Conservation (phyloP, 2,888 invertebrate genomes). For the Tribolium freemani region DNA sequence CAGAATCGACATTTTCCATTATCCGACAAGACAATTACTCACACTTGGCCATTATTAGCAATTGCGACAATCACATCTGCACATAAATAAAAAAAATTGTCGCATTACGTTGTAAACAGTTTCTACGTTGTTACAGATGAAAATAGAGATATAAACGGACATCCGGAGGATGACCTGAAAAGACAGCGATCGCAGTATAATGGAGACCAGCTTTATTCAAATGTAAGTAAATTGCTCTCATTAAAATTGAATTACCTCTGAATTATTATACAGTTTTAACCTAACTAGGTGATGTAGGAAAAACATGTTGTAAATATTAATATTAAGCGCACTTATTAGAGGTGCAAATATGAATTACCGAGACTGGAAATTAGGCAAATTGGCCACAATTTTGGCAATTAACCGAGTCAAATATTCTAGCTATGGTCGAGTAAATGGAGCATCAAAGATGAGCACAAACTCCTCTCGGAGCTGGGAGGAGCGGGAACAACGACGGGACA, state of each 20-base stretch:
- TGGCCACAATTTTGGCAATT: background rate
- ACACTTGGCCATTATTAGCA: slow-evolving; percentile 7
- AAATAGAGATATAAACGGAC: slow-evolving; percentile 89
- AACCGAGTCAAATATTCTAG: slow-evolving; percentile 65
- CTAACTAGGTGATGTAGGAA: slow-evolving; percentile 10
- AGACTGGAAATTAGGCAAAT: background rate
- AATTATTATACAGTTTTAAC: slow-evolving; percentile 29
- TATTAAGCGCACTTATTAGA: background rate
- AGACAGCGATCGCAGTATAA: slow-evolving; percentile 90
- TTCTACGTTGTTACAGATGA: slow-evolving; percentile 75
- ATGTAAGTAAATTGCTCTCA: slow-evolving; percentile 74
- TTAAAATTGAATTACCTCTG: slow-evolving; percentile 45
- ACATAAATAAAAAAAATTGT: slow-evolving; percentile 17
- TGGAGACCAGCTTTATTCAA: slow-evolving; percentile 90
- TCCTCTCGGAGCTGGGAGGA: slow-evolving; percentile 84
- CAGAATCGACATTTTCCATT: slow-evolving; percentile 32
- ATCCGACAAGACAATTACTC: slow-evolving; percentile 29
- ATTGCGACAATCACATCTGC: slow-evolving; percentile 4
- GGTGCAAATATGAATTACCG: slow-evolving; percentile 12
- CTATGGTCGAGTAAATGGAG: slow-evolving; percentile 92
- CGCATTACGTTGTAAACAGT: slow-evolving; percentile 22
- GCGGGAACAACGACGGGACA: slow-evolving; percentile 68
- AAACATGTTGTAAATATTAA: slow-evolving; percentile 11
- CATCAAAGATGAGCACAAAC: slow-evolving; percentile 91
- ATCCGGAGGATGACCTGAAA: slow-evolving; percentile 90